phyloP scores from a whole-genome alignment of 1,140 invertebrate genomes.

The Neodiprion fabricii region DNA sequence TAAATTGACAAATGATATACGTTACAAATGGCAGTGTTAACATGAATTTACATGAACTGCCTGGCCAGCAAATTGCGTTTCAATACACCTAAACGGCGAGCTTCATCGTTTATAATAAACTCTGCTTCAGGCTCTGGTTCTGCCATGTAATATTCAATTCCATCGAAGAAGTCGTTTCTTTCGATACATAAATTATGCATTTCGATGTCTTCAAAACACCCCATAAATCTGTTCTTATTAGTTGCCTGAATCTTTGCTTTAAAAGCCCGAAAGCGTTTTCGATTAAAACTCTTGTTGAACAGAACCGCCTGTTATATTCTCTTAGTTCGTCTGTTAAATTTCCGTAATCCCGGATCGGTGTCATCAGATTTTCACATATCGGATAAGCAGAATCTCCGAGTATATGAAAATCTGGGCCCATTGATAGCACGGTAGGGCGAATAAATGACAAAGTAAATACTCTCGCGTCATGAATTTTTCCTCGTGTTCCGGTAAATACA shows the following conservation, averaged over 20 bases:
- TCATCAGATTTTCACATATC: constrained; percentile 38
- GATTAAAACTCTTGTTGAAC: constrained; percentile 38
- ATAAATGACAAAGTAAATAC: constrained; percentile 36
- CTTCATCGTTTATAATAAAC: constrained; percentile 10
- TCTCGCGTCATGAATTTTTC: constrained; percentile 41
- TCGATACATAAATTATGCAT: constrained; percentile 44
- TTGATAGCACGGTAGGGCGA: constrained; percentile 15
- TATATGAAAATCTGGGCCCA: constrained; percentile 32
- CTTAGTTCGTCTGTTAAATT: constrained; percentile 37
- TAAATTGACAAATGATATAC: too few species aligned
- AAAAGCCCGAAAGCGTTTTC: constrained; percentile 47
- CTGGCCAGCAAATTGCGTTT: constrained; percentile 16
- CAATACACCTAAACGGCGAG: constrained; percentile 20
- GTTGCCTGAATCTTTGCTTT: constrained; percentile 45
- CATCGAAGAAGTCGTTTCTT: constrained; percentile 24
- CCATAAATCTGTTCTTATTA: constrained; percentile 38
- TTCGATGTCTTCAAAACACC: constrained; percentile 35
- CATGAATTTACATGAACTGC: neutral
- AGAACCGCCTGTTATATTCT: constrained; percentile 40
- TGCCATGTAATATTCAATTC: neutral
- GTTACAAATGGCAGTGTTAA: neutral
- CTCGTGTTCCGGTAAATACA: constrained; percentile 37
- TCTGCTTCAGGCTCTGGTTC: constrained; percentile 15
- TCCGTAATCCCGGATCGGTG: constrained; percentile 44
- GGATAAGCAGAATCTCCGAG: constrained; percentile 51